Evolutionary conservation across 2,888 invertebrate genomes (phyloP).

Genomic region (Agrotis ipsilon): DNA sequence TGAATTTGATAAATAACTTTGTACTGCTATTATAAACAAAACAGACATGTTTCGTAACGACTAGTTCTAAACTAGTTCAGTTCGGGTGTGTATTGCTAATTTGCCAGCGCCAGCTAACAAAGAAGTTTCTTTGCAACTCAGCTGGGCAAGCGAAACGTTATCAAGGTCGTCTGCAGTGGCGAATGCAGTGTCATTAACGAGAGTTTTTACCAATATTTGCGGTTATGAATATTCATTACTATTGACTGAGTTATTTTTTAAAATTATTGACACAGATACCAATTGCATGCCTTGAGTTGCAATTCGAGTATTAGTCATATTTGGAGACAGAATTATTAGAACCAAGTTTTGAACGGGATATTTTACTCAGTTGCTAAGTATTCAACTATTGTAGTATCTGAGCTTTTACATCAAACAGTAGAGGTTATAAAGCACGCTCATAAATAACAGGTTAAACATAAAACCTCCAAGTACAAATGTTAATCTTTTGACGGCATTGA

Average conservation of each 20-base stretch:
- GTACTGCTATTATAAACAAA: conserved; percentile 62
- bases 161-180: conserved; percentile 68
- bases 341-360: background rate
- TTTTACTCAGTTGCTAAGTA: conserved; percentile 1
- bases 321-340: conserved; percentile 1
- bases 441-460: conserved; percentile 46
- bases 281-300: conserved; percentile 33
- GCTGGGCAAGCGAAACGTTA: conserved; percentile 72
- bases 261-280: conserved; percentile 46
- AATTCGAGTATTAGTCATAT: conserved; percentile 11
- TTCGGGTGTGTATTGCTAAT: conserved; percentile 79
- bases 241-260: conserved; percentile 21
- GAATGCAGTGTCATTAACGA: conserved; percentile 64
- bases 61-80: conserved; percentile 78
- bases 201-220: conserved; percentile 53
- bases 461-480: conserved; percentile 52
- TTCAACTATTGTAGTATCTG: conserved; percentile 20
- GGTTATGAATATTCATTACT: conserved; percentile 43
- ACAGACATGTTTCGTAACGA: conserved; percentile 69
- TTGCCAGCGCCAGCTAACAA: conserved; percentile 78
- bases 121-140: conserved; percentile 75
- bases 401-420: conserved; percentile 33
- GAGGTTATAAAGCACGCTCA: conserved; percentile 23
- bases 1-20: conserved; percentile 45
- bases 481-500: conserved; percentile 53